Conservation (phyloP, 1,140 invertebrate species). For the Eupeodes corollae region DNA sequence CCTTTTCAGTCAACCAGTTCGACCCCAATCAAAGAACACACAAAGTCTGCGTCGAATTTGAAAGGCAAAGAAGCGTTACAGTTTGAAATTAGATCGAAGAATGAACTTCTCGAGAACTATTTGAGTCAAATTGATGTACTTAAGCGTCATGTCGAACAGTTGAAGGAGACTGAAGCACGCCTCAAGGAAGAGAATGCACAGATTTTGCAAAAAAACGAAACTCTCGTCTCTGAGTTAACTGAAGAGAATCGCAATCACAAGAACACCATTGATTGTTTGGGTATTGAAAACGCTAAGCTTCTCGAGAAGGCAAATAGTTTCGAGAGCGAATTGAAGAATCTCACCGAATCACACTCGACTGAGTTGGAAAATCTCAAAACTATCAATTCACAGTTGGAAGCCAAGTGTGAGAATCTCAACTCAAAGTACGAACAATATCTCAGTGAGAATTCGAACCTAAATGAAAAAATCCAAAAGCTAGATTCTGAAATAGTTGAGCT, state of each 20-base stretch:
- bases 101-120: conserved; percentile 31
- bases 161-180: conserved; percentile 28
- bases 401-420: conserved; percentile 21
- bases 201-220: conserved; percentile 18
- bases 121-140: conserved; percentile 30
- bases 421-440: conserved; percentile 11
- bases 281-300: conserved; percentile 12
- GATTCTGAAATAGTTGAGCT: conserved; percentile 18
- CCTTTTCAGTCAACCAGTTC: conserved; percentile 27
- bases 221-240: conserved; percentile 19
- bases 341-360: conserved; percentile 18
- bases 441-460: conserved; percentile 10
- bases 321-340: conserved; percentile 21
- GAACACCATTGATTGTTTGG: conserved; percentile 21
- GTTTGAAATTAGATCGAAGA: conserved; percentile 32
- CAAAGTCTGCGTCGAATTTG: conserved; percentile 24
- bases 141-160: conserved; percentile 26
- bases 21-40: conserved; percentile 28
- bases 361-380: conserved; percentile 16
- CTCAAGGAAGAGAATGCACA: conserved; percentile 24
- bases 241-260: conserved; percentile 22
- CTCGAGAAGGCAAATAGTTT: conserved; percentile 13
- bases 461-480: conserved; percentile 15
- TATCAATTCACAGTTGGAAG: conserved; percentile 22
- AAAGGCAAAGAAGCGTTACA: conserved; percentile 36